Evolutionary conservation across 2,113 vertebrate genomes (phyloP), one percentile per base, ranked within the genome.

Genomic region (Dasyurus viverrinus): DNA sequence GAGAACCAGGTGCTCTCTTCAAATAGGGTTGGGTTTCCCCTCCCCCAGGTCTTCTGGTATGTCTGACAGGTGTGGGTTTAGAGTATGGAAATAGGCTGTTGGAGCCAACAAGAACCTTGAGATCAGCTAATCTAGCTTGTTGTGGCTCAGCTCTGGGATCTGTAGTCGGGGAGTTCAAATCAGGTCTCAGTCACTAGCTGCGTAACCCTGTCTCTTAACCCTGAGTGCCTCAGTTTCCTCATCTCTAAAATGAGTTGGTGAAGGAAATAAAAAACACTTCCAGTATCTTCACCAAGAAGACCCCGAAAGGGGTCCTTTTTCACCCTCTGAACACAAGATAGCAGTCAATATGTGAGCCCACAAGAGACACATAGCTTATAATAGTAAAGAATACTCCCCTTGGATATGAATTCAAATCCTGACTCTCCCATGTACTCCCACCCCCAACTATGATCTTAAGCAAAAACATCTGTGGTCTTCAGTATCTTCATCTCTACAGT

Each of bases 21-120:
- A 92, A 25, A 48, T 42, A 89, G 96, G 96, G 91, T 95, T 91
- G 25, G 96, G 95, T 95, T 96, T 96, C 96, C 53, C 55, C 50
- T 7, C 93, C 96, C 94, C 53, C 30, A 24, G 30, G 30, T 53
- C 53, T 30, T 76, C 60, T 16, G 60, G 60, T 6, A 68, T 68
- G 68, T n/a, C 16, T 76, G 60, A 68, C 12, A 68, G 60, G 30
- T 36, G 68, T 76, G 68, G 68, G 16, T 76, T 76, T 76, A 76
- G 68, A 42, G 68, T 8, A 42, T 42, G 68, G 68, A 76, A 76
- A 76, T n/a, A 36, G 55, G 14, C 12, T 36, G 11, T 68, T 36
- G 60, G 60, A 68, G 30, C 30, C 60, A 36, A 42, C 68, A 22
- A n/a, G 36, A 76, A 76, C 14, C 68, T 76, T 76, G 16, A 76